Evolutionary conservation across 1,140 invertebrate genomes (phyloP).

Genomic region (Druon quercuslanigerum): DNA sequence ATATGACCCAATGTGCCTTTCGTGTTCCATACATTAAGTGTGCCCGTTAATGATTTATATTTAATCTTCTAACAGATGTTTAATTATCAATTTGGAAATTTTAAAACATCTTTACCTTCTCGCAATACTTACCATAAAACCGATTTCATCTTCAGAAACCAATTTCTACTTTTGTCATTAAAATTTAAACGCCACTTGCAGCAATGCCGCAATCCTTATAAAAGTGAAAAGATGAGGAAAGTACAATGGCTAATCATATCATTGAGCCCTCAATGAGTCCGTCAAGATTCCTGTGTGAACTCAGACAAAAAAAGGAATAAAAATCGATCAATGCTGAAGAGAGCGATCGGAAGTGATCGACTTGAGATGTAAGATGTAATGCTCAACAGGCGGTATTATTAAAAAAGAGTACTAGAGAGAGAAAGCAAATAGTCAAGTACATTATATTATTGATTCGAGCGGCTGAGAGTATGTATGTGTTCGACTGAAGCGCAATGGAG

Average conservation of each 20-base stretch:
- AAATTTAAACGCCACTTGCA: background rate
- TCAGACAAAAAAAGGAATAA: conserved; percentile 44
- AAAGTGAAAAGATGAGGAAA: conserved; percentile 36
- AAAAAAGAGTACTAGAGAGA: conserved; percentile 28
- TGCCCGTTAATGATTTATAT: too few relatives aligned
- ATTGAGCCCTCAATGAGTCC: conserved; percentile 51
- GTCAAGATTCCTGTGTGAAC: conserved; percentile 43
- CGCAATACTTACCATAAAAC: too few relatives aligned
- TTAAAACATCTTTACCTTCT: too few relatives aligned
- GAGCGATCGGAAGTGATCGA: conserved; percentile 40
- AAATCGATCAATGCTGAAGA: conserved; percentile 42
- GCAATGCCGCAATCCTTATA: background rate
- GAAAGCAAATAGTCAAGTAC: background rate
- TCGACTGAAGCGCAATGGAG: conserved; percentile 37
- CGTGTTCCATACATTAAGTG: too few relatives aligned
- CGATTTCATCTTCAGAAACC: background rate
- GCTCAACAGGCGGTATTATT: conserved; percentile 43
- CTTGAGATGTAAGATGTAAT: conserved; percentile 41
- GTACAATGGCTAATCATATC: conserved; percentile 62
- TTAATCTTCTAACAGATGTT: too few relatives aligned
- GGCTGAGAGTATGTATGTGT: conserved; percentile 32
- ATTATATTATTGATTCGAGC: background rate
- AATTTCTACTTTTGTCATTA: background rate
- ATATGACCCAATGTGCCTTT: too few relatives aligned
- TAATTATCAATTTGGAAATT: too few relatives aligned